phyloP scores from a whole-genome alignment of 2,888 invertebrate species.

The Hyalella azteca region DNA sequence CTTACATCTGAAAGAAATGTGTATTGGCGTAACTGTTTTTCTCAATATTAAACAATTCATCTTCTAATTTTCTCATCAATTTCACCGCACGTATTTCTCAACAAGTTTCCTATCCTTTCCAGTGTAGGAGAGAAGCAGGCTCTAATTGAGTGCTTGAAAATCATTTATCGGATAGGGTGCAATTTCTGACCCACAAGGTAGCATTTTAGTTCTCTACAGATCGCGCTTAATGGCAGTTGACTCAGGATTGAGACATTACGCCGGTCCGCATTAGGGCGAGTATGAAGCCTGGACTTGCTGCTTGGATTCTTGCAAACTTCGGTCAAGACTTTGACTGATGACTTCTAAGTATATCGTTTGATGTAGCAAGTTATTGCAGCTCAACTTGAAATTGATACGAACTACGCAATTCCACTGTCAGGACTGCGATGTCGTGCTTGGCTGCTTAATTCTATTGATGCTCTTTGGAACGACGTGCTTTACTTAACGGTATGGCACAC shows the following conservation, averaged over 20 bases:
- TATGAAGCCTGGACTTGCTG: background rate
- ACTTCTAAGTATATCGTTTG: constrained; percentile 28
- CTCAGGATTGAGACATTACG: constrained; percentile 27
- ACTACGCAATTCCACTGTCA: background rate
- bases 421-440: no score
- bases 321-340: constrained; percentile 15
- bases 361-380: constrained; percentile 19
- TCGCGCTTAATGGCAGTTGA: constrained; percentile 1
- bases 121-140: constrained; percentile 14
- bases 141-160: constrained; percentile 28
- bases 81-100: no score
- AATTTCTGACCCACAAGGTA: constrained; percentile 34
- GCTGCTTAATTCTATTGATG: no score
- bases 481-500: no score
- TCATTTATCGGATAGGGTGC: constrained; percentile 33
- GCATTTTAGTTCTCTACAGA: constrained; percentile 32
- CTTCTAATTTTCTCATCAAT: no score
- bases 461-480: no score
- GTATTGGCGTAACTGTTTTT: no score
- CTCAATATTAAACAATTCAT: no score
- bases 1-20: no score
- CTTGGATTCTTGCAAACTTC: background rate
- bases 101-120: background rate
- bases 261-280: background rate
- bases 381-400: constrained; percentile 20